phyloP scores from a whole-genome alignment of 1,140 invertebrate species.

The Hyposmocoma kahamanoa region DNA sequence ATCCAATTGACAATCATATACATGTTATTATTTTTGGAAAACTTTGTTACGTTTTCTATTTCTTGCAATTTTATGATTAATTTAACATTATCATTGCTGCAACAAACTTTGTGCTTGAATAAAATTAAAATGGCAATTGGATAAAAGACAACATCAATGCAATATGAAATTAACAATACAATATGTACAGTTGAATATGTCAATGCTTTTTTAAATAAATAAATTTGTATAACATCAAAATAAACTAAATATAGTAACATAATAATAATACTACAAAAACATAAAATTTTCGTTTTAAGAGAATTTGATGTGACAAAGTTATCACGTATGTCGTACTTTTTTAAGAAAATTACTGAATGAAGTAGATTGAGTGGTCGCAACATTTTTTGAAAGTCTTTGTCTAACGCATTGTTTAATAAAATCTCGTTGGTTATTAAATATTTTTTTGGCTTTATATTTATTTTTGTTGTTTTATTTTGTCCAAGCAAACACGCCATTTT shows the following conservation, averaged over 20 bases:
- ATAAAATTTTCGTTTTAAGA: background rate
- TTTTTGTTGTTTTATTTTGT: too few relatives aligned
- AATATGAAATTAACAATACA: background rate
- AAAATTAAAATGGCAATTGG: background rate
- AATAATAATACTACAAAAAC: background rate
- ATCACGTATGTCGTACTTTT: background rate
- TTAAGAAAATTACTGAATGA: background rate
- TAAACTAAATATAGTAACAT: background rate
- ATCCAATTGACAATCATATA: background rate
- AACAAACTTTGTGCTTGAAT: background rate
- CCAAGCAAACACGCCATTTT: too few relatives aligned
- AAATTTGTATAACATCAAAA: background rate
- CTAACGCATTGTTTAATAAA: conserved; percentile 4
- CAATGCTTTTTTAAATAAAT: background rate
- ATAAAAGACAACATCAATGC: background rate
- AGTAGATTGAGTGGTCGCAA: conserved; percentile 3
- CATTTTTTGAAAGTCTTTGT: conserved; percentile 8
- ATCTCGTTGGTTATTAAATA: too few relatives aligned
- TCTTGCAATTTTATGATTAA: background rate
- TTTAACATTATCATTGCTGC: background rate
- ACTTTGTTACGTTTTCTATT: background rate
- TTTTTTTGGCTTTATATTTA: too few relatives aligned
- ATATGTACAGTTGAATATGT: too few relatives aligned
- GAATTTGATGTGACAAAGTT: background rate
- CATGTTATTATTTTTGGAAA: background rate